phyloP scores from a whole-genome alignment of 2,888 invertebrate species.

The Clusia tigrina region DNA sequence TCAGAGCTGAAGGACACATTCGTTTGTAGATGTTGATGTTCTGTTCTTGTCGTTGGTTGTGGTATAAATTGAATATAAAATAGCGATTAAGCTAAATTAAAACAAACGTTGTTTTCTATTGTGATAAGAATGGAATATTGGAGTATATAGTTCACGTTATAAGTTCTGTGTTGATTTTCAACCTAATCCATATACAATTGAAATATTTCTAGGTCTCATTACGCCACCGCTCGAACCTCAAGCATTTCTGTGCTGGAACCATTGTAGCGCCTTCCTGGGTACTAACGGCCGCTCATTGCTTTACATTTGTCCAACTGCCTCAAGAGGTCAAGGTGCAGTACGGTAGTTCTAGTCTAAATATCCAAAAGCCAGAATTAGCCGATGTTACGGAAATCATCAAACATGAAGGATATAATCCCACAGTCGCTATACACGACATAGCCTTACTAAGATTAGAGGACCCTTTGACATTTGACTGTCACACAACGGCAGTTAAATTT shows the following conservation, averaged over 20 bases:
- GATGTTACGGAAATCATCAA: constrained; percentile 21
- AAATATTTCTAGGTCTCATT: constrained; percentile 34
- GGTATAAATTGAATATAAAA: no score
- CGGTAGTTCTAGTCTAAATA: constrained; percentile 24
- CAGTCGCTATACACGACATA: constrained; percentile 37
- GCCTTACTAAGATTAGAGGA: constrained; percentile 27
- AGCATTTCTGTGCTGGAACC: constrained; percentile 36
- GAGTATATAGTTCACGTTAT: no score
- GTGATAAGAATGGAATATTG: no score
- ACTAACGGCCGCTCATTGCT: constrained; percentile 38
- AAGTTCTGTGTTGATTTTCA: no score
- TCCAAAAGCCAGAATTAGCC: constrained; percentile 3
- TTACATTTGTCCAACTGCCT: constrained; percentile 30
- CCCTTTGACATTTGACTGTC: not conserved
- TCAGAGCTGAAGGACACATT: no score
- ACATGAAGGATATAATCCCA: constrained; percentile 38
- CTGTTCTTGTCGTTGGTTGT: no score
- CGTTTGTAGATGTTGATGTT: no score
- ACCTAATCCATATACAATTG: no score
- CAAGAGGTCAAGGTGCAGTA: constrained; percentile 31
- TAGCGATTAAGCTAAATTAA: no score
- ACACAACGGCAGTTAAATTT: constrained; percentile 13
- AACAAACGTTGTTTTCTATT: no score
- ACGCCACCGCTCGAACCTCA: constrained; percentile 12
- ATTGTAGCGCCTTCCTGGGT: constrained; percentile 32